phyloP scores from a whole-genome alignment of 2,797 vertebrate genomes.

The Aeoliscus strigatus region DNA sequence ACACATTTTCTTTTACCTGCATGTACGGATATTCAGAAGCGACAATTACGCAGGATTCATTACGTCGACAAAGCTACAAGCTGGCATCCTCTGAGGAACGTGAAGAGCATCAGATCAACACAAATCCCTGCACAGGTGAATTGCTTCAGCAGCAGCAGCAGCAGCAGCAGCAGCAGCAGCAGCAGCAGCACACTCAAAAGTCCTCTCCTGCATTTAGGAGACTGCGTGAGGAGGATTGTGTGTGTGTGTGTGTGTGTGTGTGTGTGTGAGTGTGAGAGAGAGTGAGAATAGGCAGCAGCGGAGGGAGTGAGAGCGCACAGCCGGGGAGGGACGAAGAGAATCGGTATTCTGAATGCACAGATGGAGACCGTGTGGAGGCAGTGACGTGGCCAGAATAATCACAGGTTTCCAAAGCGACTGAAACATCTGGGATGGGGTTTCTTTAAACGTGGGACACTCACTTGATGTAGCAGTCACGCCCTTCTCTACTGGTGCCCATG shows the following conservation, averaged over 20 bases:
- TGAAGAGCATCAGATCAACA: constrained; percentile 39
- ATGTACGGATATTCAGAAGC: constrained; percentile 50
- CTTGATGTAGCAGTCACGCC: constrained; percentile 94
- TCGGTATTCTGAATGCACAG: constrained; percentile 75
- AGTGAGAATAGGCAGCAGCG: constrained; percentile 54
- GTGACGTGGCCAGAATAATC: constrained; percentile 74
- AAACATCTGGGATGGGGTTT: constrained; percentile 66
- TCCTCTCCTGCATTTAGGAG: constrained; percentile 53
- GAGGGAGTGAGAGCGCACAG: constrained; percentile 64
- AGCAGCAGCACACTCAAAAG: constrained; percentile 25
- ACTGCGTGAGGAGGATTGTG: constrained; percentile 55
- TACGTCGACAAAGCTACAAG: constrained; percentile 38
- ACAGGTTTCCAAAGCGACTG: constrained; percentile 64
- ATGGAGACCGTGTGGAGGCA: constrained; percentile 68
- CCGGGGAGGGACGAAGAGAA: constrained; percentile 57
- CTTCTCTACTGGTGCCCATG: constrained; percentile 92
- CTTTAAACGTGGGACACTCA: constrained; percentile 70
- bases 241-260: constrained; percentile 51
- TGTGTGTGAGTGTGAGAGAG: constrained; percentile 43
- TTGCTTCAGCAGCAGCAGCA: constrained; percentile 23
- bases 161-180: neutral
- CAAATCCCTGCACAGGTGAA: constrained; percentile 47
- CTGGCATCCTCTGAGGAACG: constrained; percentile 42
- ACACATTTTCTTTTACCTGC: constrained; percentile 59
- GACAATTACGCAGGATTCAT: constrained; percentile 50